Conservation (phyloP, 1,140 invertebrate species). For the Panagrolaimus sp. region DNA sequence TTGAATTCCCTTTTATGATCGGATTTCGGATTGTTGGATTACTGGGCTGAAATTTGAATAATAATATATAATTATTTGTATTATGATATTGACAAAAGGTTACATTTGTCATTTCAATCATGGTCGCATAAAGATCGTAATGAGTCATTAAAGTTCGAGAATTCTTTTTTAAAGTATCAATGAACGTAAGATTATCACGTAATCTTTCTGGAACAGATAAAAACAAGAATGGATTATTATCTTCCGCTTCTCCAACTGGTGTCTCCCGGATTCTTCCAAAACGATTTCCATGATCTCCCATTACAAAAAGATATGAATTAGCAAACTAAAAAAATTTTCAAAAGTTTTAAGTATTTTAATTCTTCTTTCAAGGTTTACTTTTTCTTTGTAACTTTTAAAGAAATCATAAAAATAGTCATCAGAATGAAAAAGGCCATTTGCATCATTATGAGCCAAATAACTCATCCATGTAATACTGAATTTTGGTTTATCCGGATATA, state of each 20-base stretch:
- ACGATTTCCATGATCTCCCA: constrained; percentile 35
- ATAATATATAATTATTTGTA: background rate
- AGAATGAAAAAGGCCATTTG: constrained; percentile 23
- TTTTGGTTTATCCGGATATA: constrained; percentile 26
- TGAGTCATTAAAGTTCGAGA: constrained; percentile 26
- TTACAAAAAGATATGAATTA: constrained; percentile 33
- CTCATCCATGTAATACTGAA: constrained; percentile 27
- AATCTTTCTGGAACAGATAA: constrained; percentile 22
- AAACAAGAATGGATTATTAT: constrained; percentile 33
- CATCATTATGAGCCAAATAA: constrained; percentile 20
- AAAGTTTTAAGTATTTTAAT: background rate
- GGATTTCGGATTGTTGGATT: background rate
- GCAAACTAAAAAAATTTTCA: constrained; percentile 27
- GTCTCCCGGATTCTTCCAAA: constrained; percentile 23
- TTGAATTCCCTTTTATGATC: background rate
- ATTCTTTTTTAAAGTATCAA: constrained; percentile 18
- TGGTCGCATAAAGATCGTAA: constrained; percentile 33
- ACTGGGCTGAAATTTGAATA: background rate
- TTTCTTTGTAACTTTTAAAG: constrained; percentile 21
- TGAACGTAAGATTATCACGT: constrained; percentile 22
- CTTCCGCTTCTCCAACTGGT: constrained; percentile 28
- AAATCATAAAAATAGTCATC: constrained; percentile 22
- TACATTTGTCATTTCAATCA: constrained; percentile 28
- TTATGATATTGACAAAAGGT: background rate
- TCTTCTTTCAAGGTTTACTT: background rate